phyloP scores from a whole-genome alignment of 1,140 invertebrate genomes.

The Trachymyrmex cornetzi region DNA sequence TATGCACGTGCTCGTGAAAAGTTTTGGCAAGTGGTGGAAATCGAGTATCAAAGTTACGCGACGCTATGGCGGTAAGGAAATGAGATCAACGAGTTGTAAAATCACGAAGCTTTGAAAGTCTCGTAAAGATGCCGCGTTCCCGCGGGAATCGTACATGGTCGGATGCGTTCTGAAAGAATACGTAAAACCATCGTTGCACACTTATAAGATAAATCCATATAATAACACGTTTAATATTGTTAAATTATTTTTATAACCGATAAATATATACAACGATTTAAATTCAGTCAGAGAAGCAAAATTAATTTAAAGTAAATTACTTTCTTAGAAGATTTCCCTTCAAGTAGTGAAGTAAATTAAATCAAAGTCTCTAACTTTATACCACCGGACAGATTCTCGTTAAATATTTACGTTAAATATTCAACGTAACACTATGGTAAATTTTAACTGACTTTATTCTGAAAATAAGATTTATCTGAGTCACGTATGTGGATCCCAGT shows the following conservation, averaged over 20 bases:
- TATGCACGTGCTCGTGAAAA: constrained; percentile 70
- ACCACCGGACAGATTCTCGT: neutral
- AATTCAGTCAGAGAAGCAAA: constrained; percentile 9
- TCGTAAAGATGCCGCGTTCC: constrained; percentile 68
- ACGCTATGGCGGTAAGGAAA: constrained; percentile 74
- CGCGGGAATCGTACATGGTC: constrained; percentile 49
- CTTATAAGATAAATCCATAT: neutral
- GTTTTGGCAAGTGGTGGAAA: constrained; percentile 69
- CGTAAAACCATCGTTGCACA: constrained; percentile 24
- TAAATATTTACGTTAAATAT: constrained; percentile 24
- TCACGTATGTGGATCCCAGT: constrained; percentile 20
- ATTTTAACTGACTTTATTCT: neutral
- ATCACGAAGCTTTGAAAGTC: constrained; percentile 78
- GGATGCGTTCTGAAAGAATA: constrained; percentile 55
- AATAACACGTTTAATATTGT: neutral
- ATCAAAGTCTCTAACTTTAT: constrained; percentile 31
- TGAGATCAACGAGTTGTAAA: constrained; percentile 80
- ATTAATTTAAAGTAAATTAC: constrained; percentile 44
- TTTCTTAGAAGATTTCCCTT: constrained; percentile 21
- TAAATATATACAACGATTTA: constrained; percentile 12
- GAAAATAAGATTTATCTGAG: constrained; percentile 47
- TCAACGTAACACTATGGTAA: constrained; percentile 15
- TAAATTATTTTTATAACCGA: constrained; percentile 20
- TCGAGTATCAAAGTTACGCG: constrained; percentile 76
- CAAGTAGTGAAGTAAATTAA: constrained; percentile 20